A percentile compares a stretch with the other conserved stretches of the same genome.
These are phyloP conservation scores for Hiodon tergisus DNA, from an alignment of 2,113 vertebrate species.

Conservation along the genomic window DNA sequence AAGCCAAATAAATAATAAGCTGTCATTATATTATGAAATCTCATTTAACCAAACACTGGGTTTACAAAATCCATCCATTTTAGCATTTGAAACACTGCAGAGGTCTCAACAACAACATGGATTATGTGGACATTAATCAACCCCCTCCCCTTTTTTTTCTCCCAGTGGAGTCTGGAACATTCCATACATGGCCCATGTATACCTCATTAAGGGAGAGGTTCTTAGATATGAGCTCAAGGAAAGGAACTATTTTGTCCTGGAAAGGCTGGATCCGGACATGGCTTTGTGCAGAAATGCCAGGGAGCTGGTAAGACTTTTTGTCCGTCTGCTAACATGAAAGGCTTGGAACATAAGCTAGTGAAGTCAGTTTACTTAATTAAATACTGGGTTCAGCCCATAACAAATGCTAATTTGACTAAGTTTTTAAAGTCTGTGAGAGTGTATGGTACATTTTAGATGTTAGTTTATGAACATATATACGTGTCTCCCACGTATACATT, in stretches of 20 bases:
- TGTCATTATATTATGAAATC: too few relatives aligned
- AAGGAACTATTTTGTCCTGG: slow-evolving; percentile 85
- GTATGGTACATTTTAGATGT: too few relatives aligned
- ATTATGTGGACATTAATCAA: slow-evolving; percentile 18
- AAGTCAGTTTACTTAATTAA: too few relatives aligned
- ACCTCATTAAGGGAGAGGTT: slow-evolving; percentile 80
- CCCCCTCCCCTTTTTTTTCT: slow-evolving; percentile 34
- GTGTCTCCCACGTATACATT: background rate
- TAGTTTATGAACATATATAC: background rate
- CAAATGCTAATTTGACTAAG: too few relatives aligned
- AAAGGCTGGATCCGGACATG: slow-evolving; percentile 94
- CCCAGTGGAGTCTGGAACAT: slow-evolving; percentile 91
- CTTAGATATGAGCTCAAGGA: slow-evolving; percentile 85
- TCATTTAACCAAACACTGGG: too few relatives aligned
- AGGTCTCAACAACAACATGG: slow-evolving; percentile 3
- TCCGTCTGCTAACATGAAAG: background rate
- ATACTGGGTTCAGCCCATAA: too few relatives aligned
- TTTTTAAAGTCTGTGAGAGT: too few relatives aligned
- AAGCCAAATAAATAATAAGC: too few relatives aligned
- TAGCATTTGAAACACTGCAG: too few relatives aligned
- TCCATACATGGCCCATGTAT: slow-evolving; percentile 88
- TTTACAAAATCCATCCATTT: too few relatives aligned
- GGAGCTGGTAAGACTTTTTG: slow-evolving; percentile 77
- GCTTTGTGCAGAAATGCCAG: slow-evolving; percentile 84
- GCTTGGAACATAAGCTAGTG: too few relatives aligned